Conservation (phyloP, 2,113 vertebrate genomes). For the Galeopterus variegatus region DNA sequence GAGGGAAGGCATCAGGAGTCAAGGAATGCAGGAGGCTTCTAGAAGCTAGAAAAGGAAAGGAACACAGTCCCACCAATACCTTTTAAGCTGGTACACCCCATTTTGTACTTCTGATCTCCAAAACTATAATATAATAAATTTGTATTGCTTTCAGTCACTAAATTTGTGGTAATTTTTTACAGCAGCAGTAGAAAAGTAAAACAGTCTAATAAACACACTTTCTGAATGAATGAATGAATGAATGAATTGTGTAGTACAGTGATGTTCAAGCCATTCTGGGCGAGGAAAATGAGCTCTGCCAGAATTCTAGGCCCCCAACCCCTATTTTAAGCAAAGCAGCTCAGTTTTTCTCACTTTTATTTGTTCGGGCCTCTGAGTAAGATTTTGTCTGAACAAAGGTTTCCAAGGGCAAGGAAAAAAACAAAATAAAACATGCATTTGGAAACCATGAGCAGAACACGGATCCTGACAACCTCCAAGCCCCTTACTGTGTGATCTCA, state of each 20-base stretch:
- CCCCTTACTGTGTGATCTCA: background rate
- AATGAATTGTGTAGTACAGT: background rate
- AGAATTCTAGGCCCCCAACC: background rate
- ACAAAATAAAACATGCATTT: background rate
- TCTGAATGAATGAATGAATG: background rate
- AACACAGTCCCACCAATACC: fast-evolving
- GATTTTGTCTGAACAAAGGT: constrained; percentile 73
- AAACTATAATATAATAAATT: background rate
- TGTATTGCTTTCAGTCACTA: background rate
- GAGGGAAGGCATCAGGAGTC: background rate
- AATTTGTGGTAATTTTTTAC: background rate
- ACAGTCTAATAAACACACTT: background rate
- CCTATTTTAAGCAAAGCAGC: constrained; percentile 32
- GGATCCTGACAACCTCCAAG: background rate
- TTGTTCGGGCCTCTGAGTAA: constrained; percentile 64
- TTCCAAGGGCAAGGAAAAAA: constrained; percentile 59
- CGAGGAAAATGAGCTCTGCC: background rate
- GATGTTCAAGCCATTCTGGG: background rate
- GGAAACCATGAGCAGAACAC: constrained; percentile 30
- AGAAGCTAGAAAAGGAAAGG: background rate
- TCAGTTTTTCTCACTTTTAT: constrained; percentile 34
- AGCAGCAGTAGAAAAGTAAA: background rate
- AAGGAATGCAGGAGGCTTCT: background rate
- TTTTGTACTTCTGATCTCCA: background rate
- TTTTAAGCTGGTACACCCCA: background rate